A percentile compares a stretch with the other conserved stretches of the same genome.
Evolutionary conservation across 2,888 invertebrate genomes (phyloP).

Genomic region (Leucophenga montana): DNA sequence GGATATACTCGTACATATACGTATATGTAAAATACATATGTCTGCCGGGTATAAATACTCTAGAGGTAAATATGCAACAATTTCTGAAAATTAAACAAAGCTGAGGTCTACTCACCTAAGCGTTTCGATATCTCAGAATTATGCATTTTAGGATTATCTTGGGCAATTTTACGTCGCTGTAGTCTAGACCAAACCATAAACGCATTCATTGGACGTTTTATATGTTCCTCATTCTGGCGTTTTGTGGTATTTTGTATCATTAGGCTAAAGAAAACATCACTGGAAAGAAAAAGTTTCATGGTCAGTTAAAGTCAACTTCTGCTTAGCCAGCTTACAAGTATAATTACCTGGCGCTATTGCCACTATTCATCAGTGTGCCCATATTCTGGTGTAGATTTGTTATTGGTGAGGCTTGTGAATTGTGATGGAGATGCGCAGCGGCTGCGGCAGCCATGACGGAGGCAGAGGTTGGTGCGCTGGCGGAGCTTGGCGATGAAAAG

Average conservation of each 20-base stretch:
- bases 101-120: slow-evolving; percentile 79
- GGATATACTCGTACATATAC: too few species aligned
- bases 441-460: slow-evolving; percentile 69
- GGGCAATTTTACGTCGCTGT: slow-evolving; percentile 94
- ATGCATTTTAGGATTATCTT: slow-evolving; percentile 99
- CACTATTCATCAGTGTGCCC: slow-evolving; percentile 73
- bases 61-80: not conserved
- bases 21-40: too few species aligned
- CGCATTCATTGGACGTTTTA: slow-evolving; percentile 98
- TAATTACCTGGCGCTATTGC: slow-evolving; percentile 72
- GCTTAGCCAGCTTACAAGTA: not conserved
- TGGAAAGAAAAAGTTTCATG: slow-evolving; percentile 36
- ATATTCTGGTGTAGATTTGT: slow-evolving; percentile 73
- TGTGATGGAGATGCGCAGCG: slow-evolving; percentile 69
- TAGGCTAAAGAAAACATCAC: slow-evolving; percentile 73
- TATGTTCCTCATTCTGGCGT: slow-evolving; percentile 85
- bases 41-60: too few species aligned
- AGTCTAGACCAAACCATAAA: slow-evolving; percentile 98
- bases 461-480: slow-evolving; percentile 59
- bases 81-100: not conserved
- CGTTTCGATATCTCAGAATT: slow-evolving; percentile 97
- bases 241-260: slow-evolving; percentile 74
- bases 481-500: slow-evolving; percentile 34
- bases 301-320: not conserved
- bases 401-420: slow-evolving; percentile 71